phyloP scores from a whole-genome alignment of 2,113 vertebrate species.

The Channa argus region DNA sequence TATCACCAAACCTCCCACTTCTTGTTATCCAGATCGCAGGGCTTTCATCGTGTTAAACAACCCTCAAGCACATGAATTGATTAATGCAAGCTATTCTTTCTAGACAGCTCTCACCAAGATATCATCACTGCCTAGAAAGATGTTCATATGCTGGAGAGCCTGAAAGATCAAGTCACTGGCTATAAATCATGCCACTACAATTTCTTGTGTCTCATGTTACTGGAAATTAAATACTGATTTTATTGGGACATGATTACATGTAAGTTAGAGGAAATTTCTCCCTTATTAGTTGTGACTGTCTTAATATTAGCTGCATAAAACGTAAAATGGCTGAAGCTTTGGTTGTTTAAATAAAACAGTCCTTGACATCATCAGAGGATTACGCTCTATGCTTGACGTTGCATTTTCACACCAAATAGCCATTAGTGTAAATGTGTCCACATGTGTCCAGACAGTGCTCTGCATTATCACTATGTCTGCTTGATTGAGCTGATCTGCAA shows the following conservation, averaged over 20 bases:
- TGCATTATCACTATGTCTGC: conserved; percentile 5
- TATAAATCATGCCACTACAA: conserved; percentile 71
- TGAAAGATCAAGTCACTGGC: conserved; percentile 55
- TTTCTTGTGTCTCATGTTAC: conserved; percentile 16
- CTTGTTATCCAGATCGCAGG: conserved; percentile 66
- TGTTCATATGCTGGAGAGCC: conserved; percentile 56
- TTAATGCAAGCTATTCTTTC: conserved; percentile 79
- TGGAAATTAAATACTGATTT: conserved; percentile 28
- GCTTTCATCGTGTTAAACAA: conserved; percentile 70
- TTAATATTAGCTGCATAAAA: conserved; percentile 2
- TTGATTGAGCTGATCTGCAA: conserved; percentile 13
- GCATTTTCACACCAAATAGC: conserved; percentile 13
- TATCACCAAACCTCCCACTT: conserved; percentile 13
- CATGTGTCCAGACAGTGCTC: conserved; percentile 1
- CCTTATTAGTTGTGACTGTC: conserved; percentile 3
- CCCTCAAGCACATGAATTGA: conserved; percentile 77
- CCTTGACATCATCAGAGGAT: conserved; percentile 17
- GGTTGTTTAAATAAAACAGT: conserved; percentile 25
- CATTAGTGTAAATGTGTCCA: conserved; percentile 22
- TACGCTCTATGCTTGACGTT: conserved; percentile 33
- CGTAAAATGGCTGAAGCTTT: conserved; percentile 8
- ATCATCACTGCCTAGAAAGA: conserved; percentile 74
- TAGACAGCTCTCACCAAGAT: conserved; percentile 74
- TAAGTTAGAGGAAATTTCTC: neutral
- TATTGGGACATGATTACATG: conserved; percentile 7